Conservation (phyloP, 1,140 invertebrate genomes). For the Meloidogyne chitwoodi region DNA sequence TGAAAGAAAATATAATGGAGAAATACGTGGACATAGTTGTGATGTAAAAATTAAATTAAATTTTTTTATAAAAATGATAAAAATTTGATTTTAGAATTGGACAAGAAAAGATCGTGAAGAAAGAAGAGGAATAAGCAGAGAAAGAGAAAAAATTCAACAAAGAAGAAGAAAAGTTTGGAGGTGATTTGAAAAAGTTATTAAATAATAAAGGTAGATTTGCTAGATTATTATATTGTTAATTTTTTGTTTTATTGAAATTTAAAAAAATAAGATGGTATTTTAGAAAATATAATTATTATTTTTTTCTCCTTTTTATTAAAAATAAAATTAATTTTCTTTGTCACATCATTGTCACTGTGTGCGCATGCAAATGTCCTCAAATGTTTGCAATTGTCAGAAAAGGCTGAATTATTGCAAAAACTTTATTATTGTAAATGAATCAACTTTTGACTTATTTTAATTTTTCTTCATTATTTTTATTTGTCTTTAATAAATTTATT, state of each 20-base stretch:
- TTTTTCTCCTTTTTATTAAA: background rate
- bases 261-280: no score
- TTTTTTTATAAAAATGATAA: background rate
- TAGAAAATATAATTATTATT: no score
- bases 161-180: background rate
- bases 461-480: background rate
- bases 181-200: background rate
- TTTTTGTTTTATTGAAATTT: no score
- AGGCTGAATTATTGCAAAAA: background rate
- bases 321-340: background rate
- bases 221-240: no score
- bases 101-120: constrained; percentile 1
- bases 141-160: background rate
- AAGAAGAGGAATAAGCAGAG: background rate
- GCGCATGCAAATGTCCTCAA: background rate
- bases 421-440: background rate
- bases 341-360: background rate
- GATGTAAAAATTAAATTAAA: background rate
- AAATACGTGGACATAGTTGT: constrained; percentile 3
- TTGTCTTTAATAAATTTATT: background rate
- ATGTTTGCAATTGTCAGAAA: background rate
- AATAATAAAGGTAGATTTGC: no score
- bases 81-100: constrained; percentile 22
- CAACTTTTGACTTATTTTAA: background rate
- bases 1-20: background rate